Evolutionary conservation across 2,797 vertebrate species (phyloP).

Genomic region (Myiotriccus ornatus): DNA sequence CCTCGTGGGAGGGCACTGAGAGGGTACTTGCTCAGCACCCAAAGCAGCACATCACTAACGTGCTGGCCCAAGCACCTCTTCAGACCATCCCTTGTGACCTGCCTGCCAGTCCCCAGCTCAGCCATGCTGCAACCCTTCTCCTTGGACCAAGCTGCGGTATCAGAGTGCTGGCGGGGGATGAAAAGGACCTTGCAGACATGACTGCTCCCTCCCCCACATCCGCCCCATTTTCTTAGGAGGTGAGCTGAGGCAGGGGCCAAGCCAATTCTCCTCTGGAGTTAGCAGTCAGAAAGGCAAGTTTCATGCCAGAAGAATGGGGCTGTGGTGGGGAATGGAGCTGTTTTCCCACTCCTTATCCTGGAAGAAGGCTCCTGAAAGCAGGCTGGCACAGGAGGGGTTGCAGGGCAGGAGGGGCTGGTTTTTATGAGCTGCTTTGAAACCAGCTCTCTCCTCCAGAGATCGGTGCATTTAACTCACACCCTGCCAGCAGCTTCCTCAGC

Average conservation of each 20-base stretch:
- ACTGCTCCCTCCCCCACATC: neutral
- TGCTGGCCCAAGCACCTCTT: neutral
- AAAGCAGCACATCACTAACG: neutral
- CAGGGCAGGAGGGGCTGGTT: neutral
- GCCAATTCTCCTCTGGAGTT: neutral
- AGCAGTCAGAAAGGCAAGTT: neutral
- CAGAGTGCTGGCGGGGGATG: neutral
- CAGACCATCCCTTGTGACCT: neutral
- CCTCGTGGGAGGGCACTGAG: neutral
- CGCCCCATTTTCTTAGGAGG: neutral
- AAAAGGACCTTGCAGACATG: neutral
- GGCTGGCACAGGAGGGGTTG: neutral
- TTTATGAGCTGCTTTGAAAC: conserved; percentile 18
- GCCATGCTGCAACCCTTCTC: neutral
- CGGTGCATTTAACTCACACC: neutral
- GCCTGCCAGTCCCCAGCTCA: neutral
- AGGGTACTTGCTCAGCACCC: neutral
- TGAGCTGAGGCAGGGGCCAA: neutral
- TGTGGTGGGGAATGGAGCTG: neutral
- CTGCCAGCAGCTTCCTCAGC: neutral
- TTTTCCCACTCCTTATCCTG: neutral
- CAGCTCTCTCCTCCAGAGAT: neutral
- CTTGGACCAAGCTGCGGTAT: neutral
- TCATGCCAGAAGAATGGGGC: neutral
- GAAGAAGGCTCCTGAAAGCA: neutral